These are phyloP conservation scores for Ophioderma brevispina DNA, from an alignment of 35 echinoderm and acorn worm species.

Conservation along the genomic window DNA sequence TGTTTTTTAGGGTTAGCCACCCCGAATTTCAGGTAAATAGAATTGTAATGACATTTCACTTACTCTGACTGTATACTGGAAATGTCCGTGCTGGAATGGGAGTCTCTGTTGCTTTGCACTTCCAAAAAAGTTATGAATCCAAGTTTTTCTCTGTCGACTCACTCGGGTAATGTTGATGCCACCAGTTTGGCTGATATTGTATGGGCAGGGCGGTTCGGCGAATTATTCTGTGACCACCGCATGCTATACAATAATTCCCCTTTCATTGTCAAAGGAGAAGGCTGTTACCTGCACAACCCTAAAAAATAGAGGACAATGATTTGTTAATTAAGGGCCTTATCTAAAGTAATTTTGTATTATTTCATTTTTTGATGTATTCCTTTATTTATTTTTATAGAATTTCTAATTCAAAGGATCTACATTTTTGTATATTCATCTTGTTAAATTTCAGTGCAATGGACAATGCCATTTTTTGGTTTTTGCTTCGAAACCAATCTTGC, in stretches of 20 bases:
- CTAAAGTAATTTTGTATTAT: too few species aligned
- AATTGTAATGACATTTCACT: conserved; percentile 1
- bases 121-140: conserved; percentile 48
- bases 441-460: too few species aligned
- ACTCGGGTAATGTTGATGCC: conserved; percentile 37
- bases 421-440: too few species aligned
- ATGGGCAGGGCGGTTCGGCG: conserved; percentile 20
- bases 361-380: too few species aligned
- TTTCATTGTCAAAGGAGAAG: conserved; percentile 63
- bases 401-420: too few species aligned
- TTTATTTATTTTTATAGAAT: too few species aligned
- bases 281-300: conserved; percentile 60
- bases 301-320: neutral
- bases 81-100: neutral
- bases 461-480: too few species aligned
- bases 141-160: conserved; percentile 38
- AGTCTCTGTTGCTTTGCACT: conserved; percentile 52
- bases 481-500: too few species aligned
- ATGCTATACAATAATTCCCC: conserved; percentile 41
- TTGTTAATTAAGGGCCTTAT: too few species aligned
- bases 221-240: neutral
- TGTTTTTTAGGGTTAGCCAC: too few species aligned
- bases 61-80: conserved; percentile 71
- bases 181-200: conserved; percentile 42
- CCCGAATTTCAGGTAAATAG: too few species aligned